A percentile compares a stretch with the other conserved stretches of the same genome.
Conservation (phyloP, 2,113 vertebrate species). For the Anoura caudifer region DNA sequence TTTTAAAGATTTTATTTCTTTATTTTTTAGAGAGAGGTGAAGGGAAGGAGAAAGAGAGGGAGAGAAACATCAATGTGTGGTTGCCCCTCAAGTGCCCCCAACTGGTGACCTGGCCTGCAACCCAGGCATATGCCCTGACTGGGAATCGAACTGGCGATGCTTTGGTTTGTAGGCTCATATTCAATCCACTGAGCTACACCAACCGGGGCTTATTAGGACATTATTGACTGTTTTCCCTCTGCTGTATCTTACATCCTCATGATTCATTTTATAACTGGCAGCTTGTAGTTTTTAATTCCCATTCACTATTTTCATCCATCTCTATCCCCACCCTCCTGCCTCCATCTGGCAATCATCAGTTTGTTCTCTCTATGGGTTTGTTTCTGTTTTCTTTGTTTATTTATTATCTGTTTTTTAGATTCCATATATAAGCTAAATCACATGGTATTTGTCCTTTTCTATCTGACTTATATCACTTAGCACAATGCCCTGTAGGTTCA, state of each 20-base stretch:
- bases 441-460: neutral
- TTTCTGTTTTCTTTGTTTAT: neutral
- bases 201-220: too few species aligned
- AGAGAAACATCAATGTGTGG: too few species aligned
- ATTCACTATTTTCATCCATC: neutral
- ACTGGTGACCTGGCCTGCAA: too few species aligned
- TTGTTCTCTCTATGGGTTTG: neutral
- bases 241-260: neutral
- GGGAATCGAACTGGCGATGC: too few species aligned
- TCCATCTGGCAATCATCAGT: neutral
- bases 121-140: too few species aligned
- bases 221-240: neutral
- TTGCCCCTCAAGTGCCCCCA: too few species aligned
- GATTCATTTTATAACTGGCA: neutral
- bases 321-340: rapidly evolving
- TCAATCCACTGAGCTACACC: too few species aligned
- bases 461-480: neutral
- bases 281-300: neutral
- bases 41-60: too few species aligned
- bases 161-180: too few species aligned
- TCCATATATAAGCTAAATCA: neutral
- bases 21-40: too few species aligned
- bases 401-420: neutral
- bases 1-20: too few species aligned
- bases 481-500: too few species aligned